These are phyloP conservation scores for Sipunculus nudus DNA, from an alignment of 2,888 invertebrate species.

Conservation along the genomic window DNA sequence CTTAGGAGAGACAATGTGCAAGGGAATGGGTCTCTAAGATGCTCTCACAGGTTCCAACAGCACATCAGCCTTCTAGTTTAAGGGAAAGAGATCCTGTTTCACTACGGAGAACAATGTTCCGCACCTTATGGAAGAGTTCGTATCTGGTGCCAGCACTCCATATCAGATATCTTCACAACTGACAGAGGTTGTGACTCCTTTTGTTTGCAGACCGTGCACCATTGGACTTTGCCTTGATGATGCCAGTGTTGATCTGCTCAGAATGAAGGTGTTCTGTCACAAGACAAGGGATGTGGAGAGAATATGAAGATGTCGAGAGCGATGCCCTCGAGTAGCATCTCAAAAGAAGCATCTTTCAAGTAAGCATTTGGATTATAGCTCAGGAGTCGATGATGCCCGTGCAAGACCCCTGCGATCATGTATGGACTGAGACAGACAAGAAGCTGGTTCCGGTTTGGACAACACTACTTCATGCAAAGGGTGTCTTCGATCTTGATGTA, in stretches of 20 bases:
- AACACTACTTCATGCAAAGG: constrained; percentile 12
- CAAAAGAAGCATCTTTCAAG: constrained; percentile 24
- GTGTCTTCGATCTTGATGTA: constrained; percentile 19
- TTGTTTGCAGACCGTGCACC: neutral
- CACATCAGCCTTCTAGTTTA: constrained; percentile 23
- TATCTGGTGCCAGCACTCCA: neutral
- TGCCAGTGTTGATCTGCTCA: constrained; percentile 6
- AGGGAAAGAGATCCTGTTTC: constrained; percentile 11
- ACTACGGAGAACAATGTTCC: constrained; percentile 10
- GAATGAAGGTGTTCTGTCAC: constrained; percentile 17
- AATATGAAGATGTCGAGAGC: constrained; percentile 18
- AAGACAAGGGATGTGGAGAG: constrained; percentile 18
- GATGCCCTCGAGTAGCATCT: constrained; percentile 19
- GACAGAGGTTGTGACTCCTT: neutral
- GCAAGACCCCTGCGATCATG: constrained; percentile 16
- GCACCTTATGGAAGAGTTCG: neutral
- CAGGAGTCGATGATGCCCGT: constrained; percentile 15
- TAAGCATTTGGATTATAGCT: constrained; percentile 23
- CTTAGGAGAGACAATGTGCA: constrained; percentile 25
- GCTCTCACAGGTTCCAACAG: constrained; percentile 32
- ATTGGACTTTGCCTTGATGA: neutral
- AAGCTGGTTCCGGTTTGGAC: constrained; percentile 24
- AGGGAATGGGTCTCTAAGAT: constrained; percentile 25
- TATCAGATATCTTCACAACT: neutral
- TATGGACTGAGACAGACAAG: constrained; percentile 20